Evolutionary conservation across 2,113 vertebrate species (phyloP), one percentile per base, ranked within the genome.

Genomic region (Chaetops frenatus): DNA sequence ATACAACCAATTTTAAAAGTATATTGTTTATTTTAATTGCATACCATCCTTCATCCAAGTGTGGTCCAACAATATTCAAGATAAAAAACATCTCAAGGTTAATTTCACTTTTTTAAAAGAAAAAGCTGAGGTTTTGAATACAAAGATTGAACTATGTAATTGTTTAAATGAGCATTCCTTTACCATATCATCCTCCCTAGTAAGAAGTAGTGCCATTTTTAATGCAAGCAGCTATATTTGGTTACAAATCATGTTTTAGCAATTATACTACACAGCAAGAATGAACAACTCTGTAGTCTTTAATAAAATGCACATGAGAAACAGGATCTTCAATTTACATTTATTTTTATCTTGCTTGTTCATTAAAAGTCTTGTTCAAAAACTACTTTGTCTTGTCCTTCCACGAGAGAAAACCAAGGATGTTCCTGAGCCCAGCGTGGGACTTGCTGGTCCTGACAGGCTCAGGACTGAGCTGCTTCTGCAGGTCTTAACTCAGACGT

Each of bases 231-330:
- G 86, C 90, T 96, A 96, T 97, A 96, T 96, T 97, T 96, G 96
- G 94, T 95, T 94, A 90, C 94, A 93, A 92, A 95, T 97, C 94
- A 97, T 96, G 64, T 96, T 96, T 96, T 97, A 96, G 92, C 95
- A 96, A 96, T 96, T 95, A 97, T 79, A 94, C 80, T 83, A 93
- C 94, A 93, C 93, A 97, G 95, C 94, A 90, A 96, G 95, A 96
- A 94, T 42, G 88, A 97, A 94, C 57, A 94, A 92, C 94, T 95
- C 94, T 90, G 69, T 86, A 92, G 85, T 88, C 94, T 94, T 92
- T 95, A 95, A 96, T 96, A 96, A 94, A 97, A 96, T 33, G 57
- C 94, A 96, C 29, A 96, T 96, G 94, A 96, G 94, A 89, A 95
- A 89, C 91, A 96, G 91, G 91, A 95, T 96, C 94, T 94, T 90